Percentiles rank a stretch among this genome's conserved stretches.
These are phyloP conservation scores for Seriola quinqueradiata DNA, from an alignment of 2,113 vertebrate species.

Conservation along the genomic window DNA sequence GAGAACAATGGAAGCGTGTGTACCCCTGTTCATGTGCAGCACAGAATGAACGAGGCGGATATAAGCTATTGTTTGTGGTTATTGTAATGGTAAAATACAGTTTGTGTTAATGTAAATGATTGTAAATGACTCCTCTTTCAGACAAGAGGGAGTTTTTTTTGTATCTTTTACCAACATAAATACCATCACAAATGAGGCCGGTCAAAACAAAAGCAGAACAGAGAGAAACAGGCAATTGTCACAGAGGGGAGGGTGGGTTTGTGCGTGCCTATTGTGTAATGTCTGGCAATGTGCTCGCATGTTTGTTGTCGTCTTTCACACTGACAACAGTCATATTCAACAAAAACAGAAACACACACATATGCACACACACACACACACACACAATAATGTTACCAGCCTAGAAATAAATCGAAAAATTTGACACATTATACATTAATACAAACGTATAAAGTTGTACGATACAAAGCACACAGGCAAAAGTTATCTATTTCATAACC, in stretches of 20 bases:
- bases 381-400: neutral
- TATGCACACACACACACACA: neutral
- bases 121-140: slow-evolving; percentile 81
- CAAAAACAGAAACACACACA: slow-evolving; percentile 13
- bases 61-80: slow-evolving; percentile 77
- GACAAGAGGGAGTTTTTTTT: slow-evolving; percentile 67
- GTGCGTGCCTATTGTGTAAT: slow-evolving; percentile 73
- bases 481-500: neutral
- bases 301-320: slow-evolving; percentile 68
- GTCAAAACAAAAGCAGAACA: slow-evolving; percentile 76
- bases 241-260: slow-evolving; percentile 51
- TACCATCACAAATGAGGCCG: slow-evolving; percentile 79
- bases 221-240: slow-evolving; percentile 65
- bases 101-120: slow-evolving; percentile 82
- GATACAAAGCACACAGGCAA: neutral
- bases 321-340: slow-evolving; percentile 45
- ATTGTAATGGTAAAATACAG: slow-evolving; percentile 84
- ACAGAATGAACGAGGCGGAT: slow-evolving; percentile 68
- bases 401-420: neutral
- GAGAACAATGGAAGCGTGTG: slow-evolving; percentile 72
- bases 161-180: slow-evolving; percentile 75
- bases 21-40: slow-evolving; percentile 67
- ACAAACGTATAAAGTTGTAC: neutral
- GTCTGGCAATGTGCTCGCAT: slow-evolving; percentile 63
- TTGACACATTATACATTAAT: neutral